Evolutionary conservation across 2,113 vertebrate species (phyloP).

Genomic region (Sialia sialis): DNA sequence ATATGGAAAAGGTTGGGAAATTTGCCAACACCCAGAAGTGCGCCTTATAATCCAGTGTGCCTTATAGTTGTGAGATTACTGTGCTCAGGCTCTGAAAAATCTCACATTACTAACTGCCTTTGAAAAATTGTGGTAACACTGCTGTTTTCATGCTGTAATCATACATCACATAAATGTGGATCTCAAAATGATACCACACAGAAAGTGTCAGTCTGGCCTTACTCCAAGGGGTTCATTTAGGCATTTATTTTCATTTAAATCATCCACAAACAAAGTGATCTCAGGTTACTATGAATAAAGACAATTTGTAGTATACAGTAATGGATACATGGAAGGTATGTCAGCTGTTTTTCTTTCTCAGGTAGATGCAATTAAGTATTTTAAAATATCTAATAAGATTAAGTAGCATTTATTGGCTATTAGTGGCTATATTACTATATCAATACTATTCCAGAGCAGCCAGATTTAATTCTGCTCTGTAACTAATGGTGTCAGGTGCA

Average conservation of each 20-base stretch:
- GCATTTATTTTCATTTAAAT: constrained; percentile 27
- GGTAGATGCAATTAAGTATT: not conserved
- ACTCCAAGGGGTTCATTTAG: constrained; percentile 1
- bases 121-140: not conserved
- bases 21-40: too few relatives aligned
- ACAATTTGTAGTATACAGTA: not conserved
- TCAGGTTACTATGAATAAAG: not conserved
- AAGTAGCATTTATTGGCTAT: not conserved
- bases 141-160: not conserved
- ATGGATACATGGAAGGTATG: not conserved
- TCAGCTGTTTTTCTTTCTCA: not conserved
- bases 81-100: not conserved
- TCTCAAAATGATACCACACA: not conserved
- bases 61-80: too few relatives aligned
- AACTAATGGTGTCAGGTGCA: not conserved
- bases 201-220: not conserved
- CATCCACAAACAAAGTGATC: not conserved
- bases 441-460: not conserved
- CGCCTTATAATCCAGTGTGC: too few relatives aligned
- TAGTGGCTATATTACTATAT: not conserved
- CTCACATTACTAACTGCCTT: not conserved
- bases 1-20: too few relatives aligned
- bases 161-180: not conserved
- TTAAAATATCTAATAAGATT: not conserved
- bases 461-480: not conserved